Conservation (phyloP, 2,113 vertebrate species). For the Pituophis catenifer region DNA sequence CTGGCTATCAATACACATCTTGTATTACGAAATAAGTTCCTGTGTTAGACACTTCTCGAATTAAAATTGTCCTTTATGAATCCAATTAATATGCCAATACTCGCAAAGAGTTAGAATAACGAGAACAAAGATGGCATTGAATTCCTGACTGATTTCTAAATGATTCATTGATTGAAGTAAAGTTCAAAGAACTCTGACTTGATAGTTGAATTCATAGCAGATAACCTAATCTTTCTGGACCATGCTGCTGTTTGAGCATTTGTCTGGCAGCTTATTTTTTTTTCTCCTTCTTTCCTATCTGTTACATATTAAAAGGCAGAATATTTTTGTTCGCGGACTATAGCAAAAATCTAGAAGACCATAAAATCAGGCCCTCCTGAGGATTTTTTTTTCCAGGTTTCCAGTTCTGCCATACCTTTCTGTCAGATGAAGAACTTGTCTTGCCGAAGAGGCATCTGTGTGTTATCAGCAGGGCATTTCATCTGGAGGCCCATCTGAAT, state of each 20-base stretch:
- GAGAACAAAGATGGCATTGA: background rate
- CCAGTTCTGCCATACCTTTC: slow-evolving; percentile 33
- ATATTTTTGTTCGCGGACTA: slow-evolving; percentile 11
- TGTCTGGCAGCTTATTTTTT: background rate
- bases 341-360: background rate
- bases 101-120: background rate
- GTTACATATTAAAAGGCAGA: background rate
- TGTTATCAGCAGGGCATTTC: background rate
- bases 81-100: background rate
- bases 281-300: background rate
- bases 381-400: slow-evolving; percentile 5
- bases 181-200: background rate
- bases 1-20: background rate
- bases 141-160: background rate
- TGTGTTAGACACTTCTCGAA: background rate
- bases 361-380: background rate
- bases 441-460: slow-evolving; percentile 23
- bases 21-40: background rate
- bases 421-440: slow-evolving; percentile 18
- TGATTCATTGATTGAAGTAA: background rate
- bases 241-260: background rate
- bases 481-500: slow-evolving; percentile 37
- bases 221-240: background rate
- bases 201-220: background rate
- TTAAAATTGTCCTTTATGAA: background rate